Evolutionary conservation across 2,797 vertebrate species (phyloP).

Genomic region (Geotria australis): DNA sequence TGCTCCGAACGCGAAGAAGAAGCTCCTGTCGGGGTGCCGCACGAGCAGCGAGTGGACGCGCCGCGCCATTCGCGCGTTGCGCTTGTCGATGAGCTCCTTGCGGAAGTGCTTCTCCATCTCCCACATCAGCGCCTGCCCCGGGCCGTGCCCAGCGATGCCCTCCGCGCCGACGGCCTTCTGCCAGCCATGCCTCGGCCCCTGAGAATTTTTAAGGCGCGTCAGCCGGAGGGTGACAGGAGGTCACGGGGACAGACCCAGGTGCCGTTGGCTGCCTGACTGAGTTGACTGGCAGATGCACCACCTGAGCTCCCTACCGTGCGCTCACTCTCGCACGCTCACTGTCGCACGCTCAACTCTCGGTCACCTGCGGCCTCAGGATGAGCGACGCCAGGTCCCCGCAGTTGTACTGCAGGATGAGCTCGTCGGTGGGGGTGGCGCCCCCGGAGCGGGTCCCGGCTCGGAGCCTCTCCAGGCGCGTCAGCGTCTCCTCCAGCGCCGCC

Average conservation of each 20-base stretch:
- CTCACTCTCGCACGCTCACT: no score
- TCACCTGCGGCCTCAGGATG: conserved; percentile 23
- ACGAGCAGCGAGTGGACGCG: conserved; percentile 50
- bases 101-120: conserved; percentile 71
- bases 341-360: no score
- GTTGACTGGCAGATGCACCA: no score
- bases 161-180: no score
- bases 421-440: conserved; percentile 22
- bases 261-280: no score
- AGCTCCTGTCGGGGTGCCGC: conserved; percentile 49
- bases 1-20: conserved; percentile 92
- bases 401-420: conserved; percentile 39
- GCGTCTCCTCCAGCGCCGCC: conserved; percentile 31
- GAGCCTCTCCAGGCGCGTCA: conserved; percentile 28
- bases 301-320: no score
- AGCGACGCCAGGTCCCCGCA: conserved; percentile 29
- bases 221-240: no score
- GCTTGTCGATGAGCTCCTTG: conserved; percentile 90
- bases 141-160: no score
- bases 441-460: conserved; percentile 27
- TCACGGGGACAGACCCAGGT: no score
- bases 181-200: no score
- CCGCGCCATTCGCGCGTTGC: conserved; percentile 76
- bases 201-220: no score
- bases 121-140: no score